phyloP scores from a whole-genome alignment of 2,888 invertebrate genomes.

The Apocheima hispidaria region DNA sequence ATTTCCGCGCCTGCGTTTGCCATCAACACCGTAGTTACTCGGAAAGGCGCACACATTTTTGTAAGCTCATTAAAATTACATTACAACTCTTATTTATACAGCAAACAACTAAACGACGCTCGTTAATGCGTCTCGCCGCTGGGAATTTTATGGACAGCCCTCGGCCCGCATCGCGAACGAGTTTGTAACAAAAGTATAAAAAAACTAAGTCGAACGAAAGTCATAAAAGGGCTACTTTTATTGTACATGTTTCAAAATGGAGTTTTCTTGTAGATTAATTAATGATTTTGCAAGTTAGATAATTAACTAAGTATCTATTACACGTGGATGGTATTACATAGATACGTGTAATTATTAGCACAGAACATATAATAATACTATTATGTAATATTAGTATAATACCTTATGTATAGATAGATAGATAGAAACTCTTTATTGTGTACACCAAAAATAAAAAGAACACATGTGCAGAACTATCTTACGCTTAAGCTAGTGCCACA shows the following conservation, averaged over 20 bases:
- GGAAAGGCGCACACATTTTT: slow-evolving; percentile 74
- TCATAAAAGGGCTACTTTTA: slow-evolving; percentile 30
- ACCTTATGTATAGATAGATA: no score
- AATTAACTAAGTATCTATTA: background rate
- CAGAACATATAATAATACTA: no score
- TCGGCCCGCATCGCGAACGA: slow-evolving; percentile 34
- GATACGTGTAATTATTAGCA: no score
- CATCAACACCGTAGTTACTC: slow-evolving; percentile 44
- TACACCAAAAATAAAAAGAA: no score
- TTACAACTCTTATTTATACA: slow-evolving; percentile 83
- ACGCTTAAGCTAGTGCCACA: no score
- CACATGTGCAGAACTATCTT: no score
- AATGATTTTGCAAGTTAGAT: slow-evolving; percentile 13
- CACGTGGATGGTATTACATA: no score
- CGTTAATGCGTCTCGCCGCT: slow-evolving; percentile 76
- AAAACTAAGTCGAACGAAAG: slow-evolving; percentile 18
- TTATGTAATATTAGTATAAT: no score
- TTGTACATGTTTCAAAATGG: slow-evolving; percentile 22
- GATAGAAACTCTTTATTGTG: no score
- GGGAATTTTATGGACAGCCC: slow-evolving; percentile 77
- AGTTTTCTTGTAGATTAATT: slow-evolving; percentile 17
- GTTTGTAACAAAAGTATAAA: slow-evolving; percentile 33
- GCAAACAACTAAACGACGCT: slow-evolving; percentile 82
- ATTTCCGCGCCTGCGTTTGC: slow-evolving; percentile 43
- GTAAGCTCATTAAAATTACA: slow-evolving; percentile 84